Evolutionary conservation across 2,797 vertebrate genomes (phyloP).

Genomic region (Serranus cabrilla): DNA sequence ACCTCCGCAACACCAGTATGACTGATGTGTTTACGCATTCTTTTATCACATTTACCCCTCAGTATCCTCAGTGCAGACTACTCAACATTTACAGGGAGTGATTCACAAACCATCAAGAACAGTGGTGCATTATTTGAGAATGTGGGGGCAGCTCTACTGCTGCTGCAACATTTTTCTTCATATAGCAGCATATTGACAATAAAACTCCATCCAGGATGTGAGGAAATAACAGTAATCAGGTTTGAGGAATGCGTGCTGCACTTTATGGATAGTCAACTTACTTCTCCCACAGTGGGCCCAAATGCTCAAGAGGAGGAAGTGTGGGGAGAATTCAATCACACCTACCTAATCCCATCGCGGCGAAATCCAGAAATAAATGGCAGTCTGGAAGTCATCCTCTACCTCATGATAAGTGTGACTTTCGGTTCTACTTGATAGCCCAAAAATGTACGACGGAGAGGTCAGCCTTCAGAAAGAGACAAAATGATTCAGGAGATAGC

Average conservation of each 20-base stretch:
- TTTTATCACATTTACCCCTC: constrained; percentile 76
- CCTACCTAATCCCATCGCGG: constrained; percentile 48
- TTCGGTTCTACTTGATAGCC: constrained; percentile 70
- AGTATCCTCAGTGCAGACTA: constrained; percentile 55
- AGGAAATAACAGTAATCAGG: constrained; percentile 71
- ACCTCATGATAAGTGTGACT: constrained; percentile 79
- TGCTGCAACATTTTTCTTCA: constrained; percentile 75
- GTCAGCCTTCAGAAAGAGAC: constrained; percentile 75
- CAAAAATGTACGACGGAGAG: constrained; percentile 70
- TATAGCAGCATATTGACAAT: constrained; percentile 63
- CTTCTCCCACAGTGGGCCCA: constrained; percentile 37
- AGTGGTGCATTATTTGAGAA: constrained; percentile 68
- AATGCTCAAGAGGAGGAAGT: constrained; percentile 44
- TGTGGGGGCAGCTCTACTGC: constrained; percentile 51
- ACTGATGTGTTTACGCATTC: constrained; percentile 82
- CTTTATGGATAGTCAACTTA: constrained; percentile 51
- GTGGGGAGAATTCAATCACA: constrained; percentile 71
- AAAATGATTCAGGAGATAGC: constrained; percentile 73
- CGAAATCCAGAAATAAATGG: constrained; percentile 78
- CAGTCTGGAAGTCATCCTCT: constrained; percentile 75
- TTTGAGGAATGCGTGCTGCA: constrained; percentile 53
- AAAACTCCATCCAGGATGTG: constrained; percentile 56
- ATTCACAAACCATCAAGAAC: constrained; percentile 68
- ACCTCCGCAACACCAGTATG: constrained; percentile 76
- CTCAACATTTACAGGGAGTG: constrained; percentile 63